Conservation (phyloP, 2,888 invertebrate genomes). For the Dryococelus australis region DNA sequence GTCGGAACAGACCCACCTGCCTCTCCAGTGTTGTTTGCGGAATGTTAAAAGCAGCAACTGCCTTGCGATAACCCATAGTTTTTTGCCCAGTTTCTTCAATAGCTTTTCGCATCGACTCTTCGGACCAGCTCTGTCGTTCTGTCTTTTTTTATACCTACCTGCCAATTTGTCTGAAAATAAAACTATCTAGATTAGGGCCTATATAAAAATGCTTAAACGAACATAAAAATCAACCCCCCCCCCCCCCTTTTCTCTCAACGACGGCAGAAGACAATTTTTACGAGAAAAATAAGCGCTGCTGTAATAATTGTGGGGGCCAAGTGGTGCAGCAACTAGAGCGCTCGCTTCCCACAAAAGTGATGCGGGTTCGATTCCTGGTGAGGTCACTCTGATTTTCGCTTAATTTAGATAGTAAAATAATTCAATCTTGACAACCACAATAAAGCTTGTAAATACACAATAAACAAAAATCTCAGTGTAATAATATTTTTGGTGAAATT, state of each 20-base stretch:
- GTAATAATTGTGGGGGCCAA: background rate
- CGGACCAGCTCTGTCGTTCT: constrained; percentile 42
- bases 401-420: no score
- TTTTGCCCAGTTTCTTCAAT: constrained; percentile 40
- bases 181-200: background rate
- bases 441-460: background rate
- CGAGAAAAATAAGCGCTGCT: background rate
- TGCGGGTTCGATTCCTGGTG: no score
- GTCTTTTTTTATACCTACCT: constrained; percentile 29
- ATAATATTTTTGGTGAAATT: background rate
- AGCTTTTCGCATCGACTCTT: constrained; percentile 43
- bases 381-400: no score
- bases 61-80: constrained; percentile 42
- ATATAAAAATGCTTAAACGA: background rate
- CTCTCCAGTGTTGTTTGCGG: constrained; percentile 45
- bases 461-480: background rate
- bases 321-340: no score
- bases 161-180: background rate
- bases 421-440: background rate
- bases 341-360: no score
- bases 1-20: constrained; percentile 36
- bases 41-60: constrained; percentile 38
- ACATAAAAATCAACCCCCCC: no score
- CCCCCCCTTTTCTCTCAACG: no score
- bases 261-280: background rate